Base-by-base conservation (phyloP, 64 coral and sea anemone species). In the Montipora foliosa region DNA sequence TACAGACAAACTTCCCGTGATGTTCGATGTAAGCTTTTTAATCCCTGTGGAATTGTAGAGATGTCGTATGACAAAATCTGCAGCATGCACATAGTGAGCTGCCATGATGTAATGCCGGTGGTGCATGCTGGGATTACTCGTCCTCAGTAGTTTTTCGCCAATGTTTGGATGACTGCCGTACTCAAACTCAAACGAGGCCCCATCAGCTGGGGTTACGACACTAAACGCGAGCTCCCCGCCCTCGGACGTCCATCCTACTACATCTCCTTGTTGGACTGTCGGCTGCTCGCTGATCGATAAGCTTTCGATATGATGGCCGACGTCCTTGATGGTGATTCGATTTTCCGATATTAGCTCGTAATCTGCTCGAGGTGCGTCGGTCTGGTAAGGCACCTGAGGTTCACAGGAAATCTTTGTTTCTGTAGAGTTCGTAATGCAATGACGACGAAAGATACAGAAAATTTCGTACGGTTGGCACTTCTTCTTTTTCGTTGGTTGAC, bases 21-120 rank as follows among this genome's bases (percentile, higher is more conserved):
- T 48, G 77, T 97, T 97, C 9, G 96, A 95, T 6, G 60, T 89
- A 3, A 97, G 71, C 48, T 24, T 53, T 44, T 97, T 89, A 2
- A 97, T n/a, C 15, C 96, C 96, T 1, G 96, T 80, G 2, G 84
- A 78, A 19, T 75, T 10, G 58, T 94, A 97, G 0, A 60, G 48
- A 44, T 95, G 67, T 24, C 95, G 82, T 25, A 94, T 85, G 67
- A 97, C 96, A 74, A 97, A 97, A 45, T 94, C 53, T 13, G 93
- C 78, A 68, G 86, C 89, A 4, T 95, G 89, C 8, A 90, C 93
- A 24, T 88, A 95, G 14, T 97, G 96, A 8, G 96, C 96, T 5
- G 93, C 93, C 21, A 97, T 22, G 64, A 97, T 79, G 45, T 95
- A 97, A 1, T 81, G 90, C 68, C 67, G 87, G 51, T 92, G 93